Conservation (phyloP, 2,888 invertebrate genomes). For the Formica aserva region DNA sequence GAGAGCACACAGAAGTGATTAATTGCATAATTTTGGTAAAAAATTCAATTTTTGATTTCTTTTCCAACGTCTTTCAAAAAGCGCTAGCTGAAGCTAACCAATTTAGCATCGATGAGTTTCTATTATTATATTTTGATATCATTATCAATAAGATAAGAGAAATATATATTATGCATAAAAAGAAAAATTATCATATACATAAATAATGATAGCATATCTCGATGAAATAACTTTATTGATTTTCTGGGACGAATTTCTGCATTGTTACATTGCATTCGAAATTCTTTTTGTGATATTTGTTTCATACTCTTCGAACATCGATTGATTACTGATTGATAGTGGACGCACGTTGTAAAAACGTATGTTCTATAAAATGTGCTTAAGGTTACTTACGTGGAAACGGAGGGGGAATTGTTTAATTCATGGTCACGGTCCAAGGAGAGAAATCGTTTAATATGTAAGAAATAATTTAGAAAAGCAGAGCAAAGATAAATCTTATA, state of each 20-base stretch:
- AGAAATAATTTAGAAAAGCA: slow-evolving; percentile 4
- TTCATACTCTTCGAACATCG: slow-evolving; percentile 1
- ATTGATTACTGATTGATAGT: slow-evolving; percentile 16
- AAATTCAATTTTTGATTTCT: neutral
- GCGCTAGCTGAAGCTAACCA: neutral
- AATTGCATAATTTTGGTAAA: neutral
- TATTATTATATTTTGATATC: neutral
- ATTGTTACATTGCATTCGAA: neutral
- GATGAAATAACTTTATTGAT: neutral
- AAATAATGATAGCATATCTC: too few relatives aligned
- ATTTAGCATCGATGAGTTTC: neutral
- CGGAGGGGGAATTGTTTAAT: slow-evolving; percentile 70
- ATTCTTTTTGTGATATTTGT: slow-evolving; percentile 5
- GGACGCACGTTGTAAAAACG: slow-evolving; percentile 44
- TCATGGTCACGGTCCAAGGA: slow-evolving; percentile 56
- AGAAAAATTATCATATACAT: neutral
- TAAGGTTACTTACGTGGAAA: slow-evolving; percentile 70
- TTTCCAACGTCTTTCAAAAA: neutral
- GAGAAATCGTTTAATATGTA: neutral
- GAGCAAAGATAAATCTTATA: too few relatives aligned
- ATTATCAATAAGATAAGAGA: neutral
- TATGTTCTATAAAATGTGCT: slow-evolving; percentile 61
- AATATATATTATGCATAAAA: neutral
- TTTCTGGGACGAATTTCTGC: neutral
- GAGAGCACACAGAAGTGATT: too few relatives aligned